These are phyloP conservation scores for Acanthiza pusilla DNA, from an alignment of 2,797 vertebrate species.

Conservation along the genomic window DNA sequence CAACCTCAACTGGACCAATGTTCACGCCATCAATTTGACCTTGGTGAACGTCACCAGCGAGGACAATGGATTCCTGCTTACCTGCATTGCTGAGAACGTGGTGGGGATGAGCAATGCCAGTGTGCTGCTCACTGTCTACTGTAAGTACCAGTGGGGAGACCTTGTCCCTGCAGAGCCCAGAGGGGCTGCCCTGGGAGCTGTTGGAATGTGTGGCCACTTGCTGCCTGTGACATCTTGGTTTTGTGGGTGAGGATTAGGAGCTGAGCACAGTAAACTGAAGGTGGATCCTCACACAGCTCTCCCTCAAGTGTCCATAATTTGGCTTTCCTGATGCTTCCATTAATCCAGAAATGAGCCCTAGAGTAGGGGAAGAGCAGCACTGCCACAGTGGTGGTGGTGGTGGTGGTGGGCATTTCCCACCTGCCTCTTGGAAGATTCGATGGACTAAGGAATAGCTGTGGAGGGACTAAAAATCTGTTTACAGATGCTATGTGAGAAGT, in stretches of 20 bases:
- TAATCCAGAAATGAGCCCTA: not conserved
- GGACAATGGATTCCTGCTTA: constrained; percentile 91
- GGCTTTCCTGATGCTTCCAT: not conserved
- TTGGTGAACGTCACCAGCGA: constrained; percentile 93
- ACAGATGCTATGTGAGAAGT: not conserved
- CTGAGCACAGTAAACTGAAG: not conserved
- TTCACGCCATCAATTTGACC: constrained; percentile 95
- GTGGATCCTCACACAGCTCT: not conserved
- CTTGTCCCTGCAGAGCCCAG: not conserved
- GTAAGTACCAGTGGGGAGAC: constrained; percentile 76
- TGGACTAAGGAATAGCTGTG: not conserved
- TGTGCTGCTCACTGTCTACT: constrained; percentile 91
- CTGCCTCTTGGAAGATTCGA: not conserved
- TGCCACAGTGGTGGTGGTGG: not conserved
- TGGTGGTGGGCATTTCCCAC: not conserved
- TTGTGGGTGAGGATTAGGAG: not conserved
- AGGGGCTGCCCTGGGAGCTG: not conserved
- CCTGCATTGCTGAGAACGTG: constrained; percentile 94
- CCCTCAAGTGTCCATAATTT: not conserved
- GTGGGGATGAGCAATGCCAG: constrained; percentile 97
- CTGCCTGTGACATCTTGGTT: not conserved
- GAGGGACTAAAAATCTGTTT: not conserved
- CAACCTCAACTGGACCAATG: constrained; percentile 94
- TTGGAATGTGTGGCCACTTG: not conserved
- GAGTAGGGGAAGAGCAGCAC: not conserved